Evolutionary conservation across 2,797 vertebrate species (phyloP), one percentile per base, ranked within the genome.

Genomic region (Karalla daura): DNA sequence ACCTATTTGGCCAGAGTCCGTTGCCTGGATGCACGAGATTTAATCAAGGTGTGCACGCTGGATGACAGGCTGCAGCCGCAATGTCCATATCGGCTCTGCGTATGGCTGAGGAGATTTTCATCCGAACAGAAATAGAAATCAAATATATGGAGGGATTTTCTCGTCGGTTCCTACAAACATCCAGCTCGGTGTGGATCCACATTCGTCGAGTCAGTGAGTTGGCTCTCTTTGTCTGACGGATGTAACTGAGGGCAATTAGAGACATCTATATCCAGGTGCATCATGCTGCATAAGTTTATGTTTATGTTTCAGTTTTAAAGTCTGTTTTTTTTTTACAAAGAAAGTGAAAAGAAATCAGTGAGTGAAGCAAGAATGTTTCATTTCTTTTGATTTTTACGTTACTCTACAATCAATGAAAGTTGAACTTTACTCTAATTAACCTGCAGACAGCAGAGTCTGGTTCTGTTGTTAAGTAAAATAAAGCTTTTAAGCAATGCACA

Each of bases 11-110:
- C 12, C 20, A 39, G 15, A 35, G 18, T 17, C 47, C 6, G 68
- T 83, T 81, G 75, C 60, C 66, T 75, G 37, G 77, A 56, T 75
- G 78, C 84, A 71, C 52, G 25, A 49, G 51, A 81, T 83, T 71
- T 54, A 83, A 83, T 84, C 51, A 79, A 51, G 54, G 55, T 76
- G 71, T 44, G 45, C 55, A 51, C 64, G 67, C 44, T 66, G 53
- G 35, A 44, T 44, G 32, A 52, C n/a, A n/a, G 40, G 43, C 46
- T 51, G 32, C 1, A 53, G 64, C 23, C 18, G 17, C 15, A 61
- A 40, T 30, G 4, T 62, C 40, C 20, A 54, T 40, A 36, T 18
- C 0, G 36, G 33, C 37, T 14, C 23, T 32, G 59, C 49, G 44
- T 14, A 7, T 21, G 14, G n/a, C 20, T 58, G 17, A 21, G 56